A percentile compares a stretch with the other conserved stretches of the same genome.
Evolutionary conservation across 1,140 invertebrate species (phyloP).

Genomic region (Pseudomyrmex flavicornis): DNA sequence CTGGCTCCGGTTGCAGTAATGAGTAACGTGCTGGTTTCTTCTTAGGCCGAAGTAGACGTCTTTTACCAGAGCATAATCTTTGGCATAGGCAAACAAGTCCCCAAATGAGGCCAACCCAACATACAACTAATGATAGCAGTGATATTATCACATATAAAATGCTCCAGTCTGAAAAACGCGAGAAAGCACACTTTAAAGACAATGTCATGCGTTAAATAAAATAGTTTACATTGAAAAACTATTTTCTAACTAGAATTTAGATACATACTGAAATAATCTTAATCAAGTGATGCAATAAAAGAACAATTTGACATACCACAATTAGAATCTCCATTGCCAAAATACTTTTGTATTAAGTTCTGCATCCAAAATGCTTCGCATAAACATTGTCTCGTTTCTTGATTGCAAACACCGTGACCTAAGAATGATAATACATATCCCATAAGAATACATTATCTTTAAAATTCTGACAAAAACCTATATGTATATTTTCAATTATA

Average conservation of each 20-base stretch:
- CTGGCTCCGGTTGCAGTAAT: constrained; percentile 80
- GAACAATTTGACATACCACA: constrained; percentile 88
- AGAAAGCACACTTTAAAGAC: not conserved
- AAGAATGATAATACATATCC: constrained; percentile 65
- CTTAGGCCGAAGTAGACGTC: constrained; percentile 78
- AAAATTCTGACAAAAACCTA: not conserved
- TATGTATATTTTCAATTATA: constrained; percentile 28
- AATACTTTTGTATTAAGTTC: constrained; percentile 88
- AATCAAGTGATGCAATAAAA: not conserved
- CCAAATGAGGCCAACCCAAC: constrained; percentile 89
- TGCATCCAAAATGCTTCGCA: constrained; percentile 99
- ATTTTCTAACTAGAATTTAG: not conserved
- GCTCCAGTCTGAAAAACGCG: constrained; percentile 90
- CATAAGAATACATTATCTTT: not conserved
- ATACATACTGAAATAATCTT: not conserved
- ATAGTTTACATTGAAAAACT: not conserved
- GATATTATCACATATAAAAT: constrained; percentile 94
- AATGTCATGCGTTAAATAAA: not conserved
- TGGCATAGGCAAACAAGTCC: constrained; percentile 89
- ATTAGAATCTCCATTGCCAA: constrained; percentile 89
- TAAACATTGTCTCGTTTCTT: constrained; percentile 92
- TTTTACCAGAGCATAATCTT: constrained; percentile 85
- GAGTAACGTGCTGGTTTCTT: constrained; percentile 83
- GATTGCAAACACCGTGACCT: constrained; percentile 95
- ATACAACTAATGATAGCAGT: constrained; percentile 88